These are phyloP conservation scores for Anarsia innoxiella DNA, from an alignment of 2,888 invertebrate genomes.

Conservation along the genomic window DNA sequence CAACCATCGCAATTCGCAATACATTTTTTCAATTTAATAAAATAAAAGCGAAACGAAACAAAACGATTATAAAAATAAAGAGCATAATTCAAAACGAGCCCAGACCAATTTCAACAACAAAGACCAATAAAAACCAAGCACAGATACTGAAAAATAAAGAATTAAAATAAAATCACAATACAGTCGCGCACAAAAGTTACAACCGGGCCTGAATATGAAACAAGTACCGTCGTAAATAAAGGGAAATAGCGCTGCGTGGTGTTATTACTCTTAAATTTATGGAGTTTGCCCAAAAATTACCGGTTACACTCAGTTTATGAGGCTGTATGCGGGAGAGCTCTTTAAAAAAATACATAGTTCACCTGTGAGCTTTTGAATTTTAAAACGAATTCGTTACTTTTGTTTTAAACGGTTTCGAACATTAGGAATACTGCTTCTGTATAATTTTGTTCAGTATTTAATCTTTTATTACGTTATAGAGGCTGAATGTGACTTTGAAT, in stretches of 20 bases:
- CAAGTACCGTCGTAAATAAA: slow-evolving; percentile 72
- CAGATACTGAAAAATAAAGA: slow-evolving; percentile 43
- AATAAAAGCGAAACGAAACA: not conserved
- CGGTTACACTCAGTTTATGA: slow-evolving; percentile 52
- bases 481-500: too few relatives aligned
- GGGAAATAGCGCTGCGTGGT: slow-evolving; percentile 62
- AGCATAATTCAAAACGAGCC: slow-evolving; percentile 18
- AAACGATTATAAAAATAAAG: not conserved
- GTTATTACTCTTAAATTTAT: slow-evolving; percentile 64
- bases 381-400: too few relatives aligned
- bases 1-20: too few relatives aligned
- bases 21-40: too few relatives aligned
- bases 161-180: slow-evolving; percentile 59
- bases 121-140: slow-evolving; percentile 52
- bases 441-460: too few relatives aligned
- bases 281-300: slow-evolving; percentile 62
- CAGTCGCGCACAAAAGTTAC: slow-evolving; percentile 63
- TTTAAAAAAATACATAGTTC: too few relatives aligned
- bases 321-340: too few relatives aligned
- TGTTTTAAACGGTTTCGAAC: too few relatives aligned
- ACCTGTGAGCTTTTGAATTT: too few relatives aligned
- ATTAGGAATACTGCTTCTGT: too few relatives aligned
- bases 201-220: slow-evolving; percentile 62
- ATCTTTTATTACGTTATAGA: too few relatives aligned
- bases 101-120: slow-evolving; percentile 47